Conservation (phyloP, 2,113 vertebrate genomes). For the Laterallus jamaicensis region DNA sequence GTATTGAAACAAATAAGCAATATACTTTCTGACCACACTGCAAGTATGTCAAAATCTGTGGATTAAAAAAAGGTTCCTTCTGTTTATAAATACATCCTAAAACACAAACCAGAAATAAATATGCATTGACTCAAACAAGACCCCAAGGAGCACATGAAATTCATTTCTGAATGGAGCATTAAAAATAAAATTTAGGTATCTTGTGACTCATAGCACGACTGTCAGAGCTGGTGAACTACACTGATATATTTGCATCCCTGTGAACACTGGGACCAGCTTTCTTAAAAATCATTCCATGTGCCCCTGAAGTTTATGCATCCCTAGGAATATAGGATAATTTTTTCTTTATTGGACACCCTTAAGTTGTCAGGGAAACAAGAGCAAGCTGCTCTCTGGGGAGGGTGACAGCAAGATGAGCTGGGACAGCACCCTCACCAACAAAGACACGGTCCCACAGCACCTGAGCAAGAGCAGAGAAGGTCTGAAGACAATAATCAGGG, state of each 20-base stretch:
- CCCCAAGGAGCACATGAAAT: neutral
- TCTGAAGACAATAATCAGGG: neutral
- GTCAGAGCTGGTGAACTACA: neutral
- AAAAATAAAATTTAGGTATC: neutral
- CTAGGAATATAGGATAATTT: neutral
- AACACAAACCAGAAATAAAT: neutral
- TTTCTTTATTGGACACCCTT: neutral
- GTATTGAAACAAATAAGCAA: neutral
- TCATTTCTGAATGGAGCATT: neutral
- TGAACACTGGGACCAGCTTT: neutral
- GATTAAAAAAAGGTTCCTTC: neutral
- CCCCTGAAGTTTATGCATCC: neutral
- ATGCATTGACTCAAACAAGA: neutral
- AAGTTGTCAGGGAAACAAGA: neutral
- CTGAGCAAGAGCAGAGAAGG: neutral
- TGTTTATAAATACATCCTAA: neutral
- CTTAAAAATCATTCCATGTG: neutral
- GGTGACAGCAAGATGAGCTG: neutral
- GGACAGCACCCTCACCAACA: neutral
- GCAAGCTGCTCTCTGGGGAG: neutral
- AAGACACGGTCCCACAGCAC: neutral
- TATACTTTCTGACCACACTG: neutral
- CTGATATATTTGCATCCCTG: neutral
- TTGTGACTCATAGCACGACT: neutral
- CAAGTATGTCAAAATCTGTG: neutral